Percentiles rank a stretch among this genome's conserved stretches.
Evolutionary conservation across 2,797 vertebrate genomes (phyloP).

Genomic region (Micrastur ruficollis): DNA sequence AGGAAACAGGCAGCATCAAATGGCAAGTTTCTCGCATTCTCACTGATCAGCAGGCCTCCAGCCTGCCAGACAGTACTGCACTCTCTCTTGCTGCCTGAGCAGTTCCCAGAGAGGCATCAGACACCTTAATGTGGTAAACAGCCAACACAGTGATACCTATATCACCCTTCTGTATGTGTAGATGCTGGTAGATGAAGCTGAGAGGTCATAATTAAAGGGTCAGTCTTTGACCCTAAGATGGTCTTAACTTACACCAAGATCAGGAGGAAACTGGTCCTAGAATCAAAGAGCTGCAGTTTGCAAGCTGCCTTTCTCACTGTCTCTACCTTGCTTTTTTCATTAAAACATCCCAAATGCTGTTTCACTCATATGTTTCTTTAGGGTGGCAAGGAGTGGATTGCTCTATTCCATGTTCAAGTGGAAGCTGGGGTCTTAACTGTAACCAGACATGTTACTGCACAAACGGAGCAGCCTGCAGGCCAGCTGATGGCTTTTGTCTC

Average conservation of each 20-base stretch:
- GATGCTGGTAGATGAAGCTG: background rate
- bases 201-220: background rate
- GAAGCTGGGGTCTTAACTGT: slow-evolving; percentile 90
- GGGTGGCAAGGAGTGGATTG: slow-evolving; percentile 96
- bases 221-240: background rate
- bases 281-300: background rate
- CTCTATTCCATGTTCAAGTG: slow-evolving; percentile 88
- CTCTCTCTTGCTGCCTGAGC: background rate
- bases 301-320: background rate
- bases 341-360: background rate
- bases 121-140: background rate
- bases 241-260: background rate
- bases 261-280: background rate
- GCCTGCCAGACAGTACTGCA: background rate
- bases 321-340: background rate
- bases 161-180: background rate
- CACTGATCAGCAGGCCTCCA: background rate
- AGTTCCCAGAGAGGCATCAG: background rate
- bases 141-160: background rate
- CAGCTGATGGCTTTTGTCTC: slow-evolving; percentile 85
- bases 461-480: slow-evolving; percentile 90
- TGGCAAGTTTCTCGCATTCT: background rate
- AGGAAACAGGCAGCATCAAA: background rate
- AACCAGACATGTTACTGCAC: slow-evolving; percentile 88
- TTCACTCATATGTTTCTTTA: slow-evolving; percentile 38